Evolutionary conservation across 1,140 invertebrate genomes (phyloP).

Genomic region (Eubasilissa regina): DNA sequence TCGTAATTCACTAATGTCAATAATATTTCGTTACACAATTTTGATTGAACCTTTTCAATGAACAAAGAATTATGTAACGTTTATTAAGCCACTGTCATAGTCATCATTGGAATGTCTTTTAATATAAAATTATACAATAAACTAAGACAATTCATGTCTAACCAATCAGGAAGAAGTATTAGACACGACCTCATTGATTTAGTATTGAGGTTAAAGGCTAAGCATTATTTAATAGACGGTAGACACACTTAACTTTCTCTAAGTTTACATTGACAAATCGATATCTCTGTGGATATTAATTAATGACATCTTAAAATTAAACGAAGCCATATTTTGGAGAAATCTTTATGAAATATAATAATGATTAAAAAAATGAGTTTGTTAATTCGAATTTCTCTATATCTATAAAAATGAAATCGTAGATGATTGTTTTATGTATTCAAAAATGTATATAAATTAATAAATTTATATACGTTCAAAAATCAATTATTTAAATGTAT

Average conservation of each 20-base stretch:
- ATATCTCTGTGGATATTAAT: neutral
- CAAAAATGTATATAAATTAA: no score
- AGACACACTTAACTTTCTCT: conserved; percentile 6
- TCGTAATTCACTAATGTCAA: no score
- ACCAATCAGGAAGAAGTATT: neutral
- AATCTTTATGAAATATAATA: neutral
- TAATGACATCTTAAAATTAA: neutral
- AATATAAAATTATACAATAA: neutral
- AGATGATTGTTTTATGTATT: neutral
- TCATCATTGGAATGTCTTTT: neutral
- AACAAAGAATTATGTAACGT: no score
- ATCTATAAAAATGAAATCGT: neutral
- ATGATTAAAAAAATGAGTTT: neutral
- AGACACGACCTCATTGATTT: conserved; percentile 23
- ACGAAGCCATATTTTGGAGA: no score
- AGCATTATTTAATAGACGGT: neutral
- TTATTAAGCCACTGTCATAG: neutral
- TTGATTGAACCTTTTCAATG: no score
- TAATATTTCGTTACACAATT: no score
- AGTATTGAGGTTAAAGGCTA: conserved; percentile 20
- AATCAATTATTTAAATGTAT: no score
- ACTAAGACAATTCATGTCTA: conserved; percentile 1
- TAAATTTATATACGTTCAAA: no score
- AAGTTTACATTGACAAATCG: neutral
- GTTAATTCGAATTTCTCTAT: neutral